Evolutionary conservation across 2,113 vertebrate species (phyloP), one percentile per base, ranked within the genome.

Genomic region (Myrmecobius fasciatus): DNA sequence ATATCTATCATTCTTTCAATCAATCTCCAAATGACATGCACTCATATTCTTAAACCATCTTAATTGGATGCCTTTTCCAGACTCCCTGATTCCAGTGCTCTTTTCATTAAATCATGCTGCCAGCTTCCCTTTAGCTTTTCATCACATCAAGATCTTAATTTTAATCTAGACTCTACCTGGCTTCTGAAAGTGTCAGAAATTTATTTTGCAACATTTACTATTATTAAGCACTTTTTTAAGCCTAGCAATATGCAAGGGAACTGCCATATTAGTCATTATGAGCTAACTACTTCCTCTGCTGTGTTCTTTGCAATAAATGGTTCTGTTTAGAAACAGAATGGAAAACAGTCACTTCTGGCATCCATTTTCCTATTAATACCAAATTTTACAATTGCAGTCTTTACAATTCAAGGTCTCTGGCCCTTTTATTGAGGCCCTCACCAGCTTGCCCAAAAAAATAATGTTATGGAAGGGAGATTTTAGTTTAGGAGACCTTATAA

Each of bases 251-350:
- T 83, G n/a, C 36, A 93, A 89, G 93, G 46, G 22, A 52, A 94
- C 89, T 88, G 7, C 54, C 31, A 8, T 89, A 89, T 31, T 91
- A 91, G 91, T 92, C 9, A 49, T 49, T 49, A 9, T 89, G 48
- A 4, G 28, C 47, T 89, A 49, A n/a, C 36, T 43, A n/a, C 8
- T 90, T 91, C 89, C 91, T 26, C 25, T 94, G 53, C 93, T 36
- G 36, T 26, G 3, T 60, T 93, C 51, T 95, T 93, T 90, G 17
- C 91, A 94, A 96, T 94, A 36, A 92, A 91, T 89, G 56, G 46
- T 92, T 96, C 93, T 6, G 3, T 96, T 92, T 93, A 95, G 92
- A 96, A 96, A 91, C 90, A 92, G 95, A 93, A 54, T 89, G 43
- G 83, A 95, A 95, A 83, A 89, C 47, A 53, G 26, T 24, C 91